Evolutionary conservation across 1,140 invertebrate species (phyloP).

Genomic region (Atta colombica): DNA sequence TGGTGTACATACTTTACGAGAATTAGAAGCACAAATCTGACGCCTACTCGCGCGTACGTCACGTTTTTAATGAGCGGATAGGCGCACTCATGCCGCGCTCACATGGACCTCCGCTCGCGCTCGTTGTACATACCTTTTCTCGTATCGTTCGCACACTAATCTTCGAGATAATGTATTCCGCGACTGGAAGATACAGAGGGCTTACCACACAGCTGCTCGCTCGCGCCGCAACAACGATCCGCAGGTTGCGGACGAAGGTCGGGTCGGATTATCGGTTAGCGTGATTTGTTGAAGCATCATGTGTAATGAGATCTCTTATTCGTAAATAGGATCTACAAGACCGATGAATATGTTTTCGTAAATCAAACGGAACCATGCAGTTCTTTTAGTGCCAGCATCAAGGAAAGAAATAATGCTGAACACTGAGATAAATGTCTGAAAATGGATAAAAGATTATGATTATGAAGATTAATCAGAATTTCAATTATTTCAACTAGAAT

Average conservation of each 20-base stretch:
- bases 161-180: conserved; percentile 80
- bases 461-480: too few species aligned
- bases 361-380: neutral
- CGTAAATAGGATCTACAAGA: conserved; percentile 41
- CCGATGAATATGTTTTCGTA: neutral
- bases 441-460: too few species aligned
- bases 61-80: conserved; percentile 19
- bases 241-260: conserved; percentile 77
- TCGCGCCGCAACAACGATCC: conserved; percentile 61
- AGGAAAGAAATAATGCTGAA: neutral
- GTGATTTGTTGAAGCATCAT: conserved; percentile 68
- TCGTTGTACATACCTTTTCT: conserved; percentile 68
- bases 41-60: conserved; percentile 48
- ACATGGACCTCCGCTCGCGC: conserved; percentile 62
- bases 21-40: conserved; percentile 39
- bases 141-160: conserved; percentile 81
- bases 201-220: conserved; percentile 66
- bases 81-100: conserved; percentile 51
- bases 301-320: conserved; percentile 74
- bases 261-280: conserved; percentile 76
- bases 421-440: neutral
- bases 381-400: neutral
- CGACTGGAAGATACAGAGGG: conserved; percentile 69
- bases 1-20: conserved; percentile 11
- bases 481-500: too few species aligned